Conservation (phyloP, 2,113 vertebrate species). For the Fregata magnificens region DNA sequence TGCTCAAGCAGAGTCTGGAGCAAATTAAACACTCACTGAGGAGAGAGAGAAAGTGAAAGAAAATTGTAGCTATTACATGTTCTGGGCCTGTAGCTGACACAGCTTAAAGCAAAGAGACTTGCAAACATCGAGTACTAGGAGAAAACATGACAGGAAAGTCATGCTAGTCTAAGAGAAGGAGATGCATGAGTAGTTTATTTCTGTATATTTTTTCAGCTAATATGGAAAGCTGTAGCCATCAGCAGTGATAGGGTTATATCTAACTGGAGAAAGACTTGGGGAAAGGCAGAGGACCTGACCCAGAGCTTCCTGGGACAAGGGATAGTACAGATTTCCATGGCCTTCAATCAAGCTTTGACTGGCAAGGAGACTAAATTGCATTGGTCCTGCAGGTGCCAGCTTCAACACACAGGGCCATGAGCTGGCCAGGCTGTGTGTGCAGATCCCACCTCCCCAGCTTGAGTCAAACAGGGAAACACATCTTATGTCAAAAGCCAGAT, state of each 20-base stretch:
- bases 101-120: not conserved
- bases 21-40: constrained; percentile 42
- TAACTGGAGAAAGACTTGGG: not conserved
- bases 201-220: not conserved
- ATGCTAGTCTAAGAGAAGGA: not conserved
- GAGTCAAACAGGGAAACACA: not conserved
- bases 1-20: constrained; percentile 46
- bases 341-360: not conserved
- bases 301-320: not conserved
- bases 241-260: not conserved
- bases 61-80: not conserved
- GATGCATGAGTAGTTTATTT: not conserved
- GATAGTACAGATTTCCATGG: fast-evolving
- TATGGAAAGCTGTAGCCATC: not conserved
- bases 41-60: not conserved
- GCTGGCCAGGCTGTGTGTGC: not conserved
- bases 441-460: not conserved
- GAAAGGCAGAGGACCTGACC: not conserved
- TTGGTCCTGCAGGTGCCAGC: not conserved
- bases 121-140: not conserved
- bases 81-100: not conserved
- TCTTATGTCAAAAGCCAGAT: not conserved
- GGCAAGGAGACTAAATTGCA: not conserved
- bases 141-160: not conserved
- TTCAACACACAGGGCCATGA: not conserved